Base-by-base conservation (phyloP, 1,140 invertebrate species). In the Saxidomus purpurata region DNA sequence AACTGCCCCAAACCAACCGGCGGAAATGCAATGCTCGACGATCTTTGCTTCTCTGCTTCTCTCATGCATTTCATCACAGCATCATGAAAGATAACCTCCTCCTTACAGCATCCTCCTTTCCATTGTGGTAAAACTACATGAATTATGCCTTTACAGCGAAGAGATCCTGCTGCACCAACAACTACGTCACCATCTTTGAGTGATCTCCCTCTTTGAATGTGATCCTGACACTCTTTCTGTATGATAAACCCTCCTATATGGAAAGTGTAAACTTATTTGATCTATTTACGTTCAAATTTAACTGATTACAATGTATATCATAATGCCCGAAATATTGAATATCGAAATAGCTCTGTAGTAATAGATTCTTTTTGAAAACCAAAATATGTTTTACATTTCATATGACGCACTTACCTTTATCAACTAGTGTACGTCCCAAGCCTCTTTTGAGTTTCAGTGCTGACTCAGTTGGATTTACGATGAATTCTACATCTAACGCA, bases 11-110 rank as follows among this genome's bases (percentile, higher is more conserved):
- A 31, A 36, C 71, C 67, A 22, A 86, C 19, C 15, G 71, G 67
- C 11, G 84, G 84, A 34, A 86, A 86, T 8, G 67, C 84, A 38
- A 86, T 55, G 31, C 28, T 69, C 28, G 19, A 13, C 9, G 36
- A 6, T 8, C 59, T 38, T 2, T 0, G 9, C 17, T 34, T n/a
- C 19, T 86, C 84, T 4, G 69, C 84, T 61, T 38, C 38, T 8
- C 22, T 15, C 1, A 86, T n/a, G 52, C 84, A 86, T 31, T 34
- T 55, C 19, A 28, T 25, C 4, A 86, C 69, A 31, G 52, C 69
- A 8, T 49, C 34, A 1, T 13, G 9, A n/a, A 86, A 8, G 6
- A 59, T 43, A 22, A 15, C 8, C n/a, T 71, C 67, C 17, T 71
- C n/a, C 0, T 71, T 25, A 40, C 17, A 3, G 19, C 28, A 28